Evolutionary conservation across 64 coral and sea anemone species (phyloP).

Genomic region (Pachyseris speciosa): DNA sequence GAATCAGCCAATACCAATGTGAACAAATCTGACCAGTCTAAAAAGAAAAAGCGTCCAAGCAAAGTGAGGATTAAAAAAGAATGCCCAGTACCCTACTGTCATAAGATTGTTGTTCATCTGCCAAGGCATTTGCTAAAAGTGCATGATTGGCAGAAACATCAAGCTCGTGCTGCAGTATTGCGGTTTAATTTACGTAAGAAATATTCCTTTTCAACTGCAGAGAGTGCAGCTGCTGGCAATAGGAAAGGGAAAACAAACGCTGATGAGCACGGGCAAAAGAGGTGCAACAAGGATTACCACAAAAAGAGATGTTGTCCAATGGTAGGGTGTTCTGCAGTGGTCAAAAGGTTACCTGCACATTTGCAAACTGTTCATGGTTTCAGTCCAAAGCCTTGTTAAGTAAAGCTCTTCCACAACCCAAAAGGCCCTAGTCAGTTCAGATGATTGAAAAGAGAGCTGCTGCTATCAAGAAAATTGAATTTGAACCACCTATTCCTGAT

Average conservation of each 20-base stretch:
- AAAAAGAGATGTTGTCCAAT: slow-evolving; percentile 24
- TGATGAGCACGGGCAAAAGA: neutral
- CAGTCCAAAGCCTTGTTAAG: too few species aligned
- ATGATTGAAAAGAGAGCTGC: too few species aligned
- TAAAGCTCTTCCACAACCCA: too few species aligned
- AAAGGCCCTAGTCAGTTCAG: too few species aligned
- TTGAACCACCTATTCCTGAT: too few species aligned
- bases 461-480: too few species aligned
- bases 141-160: slow-evolving; percentile 9
- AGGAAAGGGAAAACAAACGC: slow-evolving; percentile 29
- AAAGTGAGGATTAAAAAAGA: slow-evolving; percentile 34
- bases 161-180: slow-evolving; percentile 11
- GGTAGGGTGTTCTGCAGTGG: neutral
- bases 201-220: slow-evolving; percentile 29
- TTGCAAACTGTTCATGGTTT: neutral
- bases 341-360: neutral
- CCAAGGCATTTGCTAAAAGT: slow-evolving; percentile 36
- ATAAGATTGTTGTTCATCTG: slow-evolving; percentile 20
- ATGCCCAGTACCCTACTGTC: slow-evolving; percentile 6
- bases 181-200: slow-evolving; percentile 22
- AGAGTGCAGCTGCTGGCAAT: slow-evolving; percentile 3
- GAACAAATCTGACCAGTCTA: slow-evolving; percentile 33
- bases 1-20: neutral
- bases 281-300: slow-evolving; percentile 23
- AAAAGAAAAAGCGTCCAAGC: slow-evolving; percentile 35